Conservation (phyloP, 2,797 vertebrate genomes). For the Sebastolobus altivelis region DNA sequence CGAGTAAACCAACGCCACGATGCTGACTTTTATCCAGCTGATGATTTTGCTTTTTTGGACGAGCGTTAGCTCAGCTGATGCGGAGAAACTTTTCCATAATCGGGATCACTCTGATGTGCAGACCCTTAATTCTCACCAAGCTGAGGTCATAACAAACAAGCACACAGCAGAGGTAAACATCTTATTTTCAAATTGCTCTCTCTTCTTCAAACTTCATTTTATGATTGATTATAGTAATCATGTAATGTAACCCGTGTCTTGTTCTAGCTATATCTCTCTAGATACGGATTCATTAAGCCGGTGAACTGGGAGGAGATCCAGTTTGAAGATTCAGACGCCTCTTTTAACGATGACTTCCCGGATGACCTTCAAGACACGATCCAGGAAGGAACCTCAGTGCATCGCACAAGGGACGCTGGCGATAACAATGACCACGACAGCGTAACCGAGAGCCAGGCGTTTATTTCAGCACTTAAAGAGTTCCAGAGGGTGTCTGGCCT, state of each 20-base stretch:
- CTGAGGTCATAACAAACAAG: constrained; percentile 82
- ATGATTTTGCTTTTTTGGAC: constrained; percentile 70
- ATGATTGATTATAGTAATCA: not conserved
- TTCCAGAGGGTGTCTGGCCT: constrained; percentile 88
- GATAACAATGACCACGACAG: not conserved
- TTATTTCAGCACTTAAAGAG: constrained; percentile 83
- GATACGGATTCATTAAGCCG: constrained; percentile 88
- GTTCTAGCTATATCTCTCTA: constrained; percentile 87
- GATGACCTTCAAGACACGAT: constrained; percentile 62
- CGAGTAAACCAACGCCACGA: constrained; percentile 69
- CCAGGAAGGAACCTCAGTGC: constrained; percentile 69
- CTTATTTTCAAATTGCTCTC: not conserved
- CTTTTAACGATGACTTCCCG: constrained; percentile 44
- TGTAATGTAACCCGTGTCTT: constrained; percentile 1
- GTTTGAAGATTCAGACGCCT: constrained; percentile 33
- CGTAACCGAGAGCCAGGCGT: constrained; percentile 47
- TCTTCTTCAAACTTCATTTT: not conserved
- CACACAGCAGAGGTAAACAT: constrained; percentile 83
- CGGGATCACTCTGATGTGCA: constrained; percentile 88
- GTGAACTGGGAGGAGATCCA: constrained; percentile 71
- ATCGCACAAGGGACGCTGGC: constrained; percentile 36
- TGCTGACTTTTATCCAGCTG: constrained; percentile 81
- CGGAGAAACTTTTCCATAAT: constrained; percentile 87
- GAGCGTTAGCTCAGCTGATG: constrained; percentile 52
- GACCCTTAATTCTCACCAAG: constrained; percentile 68